A percentile compares a stretch with the other conserved stretches of the same genome.
Evolutionary conservation across 1,140 invertebrate species (phyloP).

Genomic region (Amyelois transitella): DNA sequence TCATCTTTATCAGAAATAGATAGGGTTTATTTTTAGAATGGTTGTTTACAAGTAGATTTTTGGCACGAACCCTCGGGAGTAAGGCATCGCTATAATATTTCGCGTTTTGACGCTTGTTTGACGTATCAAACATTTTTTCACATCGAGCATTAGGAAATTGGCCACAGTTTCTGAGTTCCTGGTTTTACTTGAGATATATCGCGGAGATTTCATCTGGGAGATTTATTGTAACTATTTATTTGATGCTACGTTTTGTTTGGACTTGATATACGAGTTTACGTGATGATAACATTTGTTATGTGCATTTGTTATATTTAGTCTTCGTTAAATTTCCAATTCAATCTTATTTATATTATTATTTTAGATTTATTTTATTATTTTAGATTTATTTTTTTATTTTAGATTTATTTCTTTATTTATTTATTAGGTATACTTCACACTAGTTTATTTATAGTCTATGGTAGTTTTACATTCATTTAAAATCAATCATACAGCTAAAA

Average conservation of each 20-base stretch:
- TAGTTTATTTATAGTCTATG: too few relatives aligned
- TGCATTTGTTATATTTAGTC: too few relatives aligned
- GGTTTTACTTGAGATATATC: background rate
- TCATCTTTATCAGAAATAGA: background rate
- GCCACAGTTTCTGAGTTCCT: background rate
- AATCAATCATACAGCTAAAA: too few relatives aligned
- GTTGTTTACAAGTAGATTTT: conserved; percentile 7
- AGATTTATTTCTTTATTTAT: too few relatives aligned
- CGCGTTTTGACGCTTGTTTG: conserved; percentile 20
- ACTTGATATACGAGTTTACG: background rate
- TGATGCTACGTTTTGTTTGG: background rate
- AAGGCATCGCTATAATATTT: conserved; percentile 32
- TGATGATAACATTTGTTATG: too few relatives aligned
- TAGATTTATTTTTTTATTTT: too few relatives aligned
- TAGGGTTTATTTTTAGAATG: conserved; percentile 15
- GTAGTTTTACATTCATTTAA: too few relatives aligned
- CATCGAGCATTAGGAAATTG: conserved; percentile 21
- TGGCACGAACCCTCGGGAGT: conserved; percentile 21
- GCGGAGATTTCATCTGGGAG: background rate
- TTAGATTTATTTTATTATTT: too few relatives aligned
- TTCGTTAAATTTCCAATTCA: too few relatives aligned
- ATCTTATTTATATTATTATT: too few relatives aligned
- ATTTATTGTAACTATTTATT: background rate
- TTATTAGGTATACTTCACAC: too few relatives aligned
- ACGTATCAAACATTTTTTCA: conserved; percentile 17